phyloP scores from a whole-genome alignment of 30 jellyfish, hydroid and myxozoan species.

The Cassiopea andromeda region DNA sequence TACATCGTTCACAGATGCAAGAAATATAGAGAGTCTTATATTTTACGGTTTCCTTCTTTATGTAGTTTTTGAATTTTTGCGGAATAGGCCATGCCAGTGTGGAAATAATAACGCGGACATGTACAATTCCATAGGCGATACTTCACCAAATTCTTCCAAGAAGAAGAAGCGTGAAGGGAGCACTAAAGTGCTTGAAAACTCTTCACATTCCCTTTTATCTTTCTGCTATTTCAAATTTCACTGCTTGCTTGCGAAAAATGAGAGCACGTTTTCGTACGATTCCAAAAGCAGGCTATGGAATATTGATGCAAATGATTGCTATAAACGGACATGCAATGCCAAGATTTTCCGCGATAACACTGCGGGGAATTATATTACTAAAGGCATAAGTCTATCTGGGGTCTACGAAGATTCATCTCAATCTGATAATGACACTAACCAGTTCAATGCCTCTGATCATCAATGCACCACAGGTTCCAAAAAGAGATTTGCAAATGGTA shows the following conservation, averaged over 20 bases:
- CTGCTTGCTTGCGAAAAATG: not conserved
- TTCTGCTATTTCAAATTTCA: not conserved
- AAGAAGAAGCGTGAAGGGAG: not conserved
- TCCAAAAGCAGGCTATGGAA: not conserved
- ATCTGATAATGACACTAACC: not conserved
- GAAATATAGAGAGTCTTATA: constrained; percentile 45
- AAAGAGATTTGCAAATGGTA: not conserved
- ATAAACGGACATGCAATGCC: not conserved
- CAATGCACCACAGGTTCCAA: not conserved
- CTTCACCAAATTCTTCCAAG: not conserved
- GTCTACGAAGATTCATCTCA: not conserved
- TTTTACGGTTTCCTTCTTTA: constrained; percentile 33
- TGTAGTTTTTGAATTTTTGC: not conserved
- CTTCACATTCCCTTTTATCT: not conserved
- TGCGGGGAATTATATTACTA: not conserved
- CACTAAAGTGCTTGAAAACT: not conserved
- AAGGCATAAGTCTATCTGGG: not conserved
- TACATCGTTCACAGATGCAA: constrained; percentile 32
- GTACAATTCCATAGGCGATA: not conserved
- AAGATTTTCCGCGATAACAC: not conserved
- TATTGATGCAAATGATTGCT: not conserved
- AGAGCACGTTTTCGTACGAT: not conserved
- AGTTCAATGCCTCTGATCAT: not conserved
- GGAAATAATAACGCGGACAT: not conserved
- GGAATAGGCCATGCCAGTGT: not conserved